phyloP scores from a whole-genome alignment of 2,888 invertebrate genomes.

The Drosophila paramelanica region DNA sequence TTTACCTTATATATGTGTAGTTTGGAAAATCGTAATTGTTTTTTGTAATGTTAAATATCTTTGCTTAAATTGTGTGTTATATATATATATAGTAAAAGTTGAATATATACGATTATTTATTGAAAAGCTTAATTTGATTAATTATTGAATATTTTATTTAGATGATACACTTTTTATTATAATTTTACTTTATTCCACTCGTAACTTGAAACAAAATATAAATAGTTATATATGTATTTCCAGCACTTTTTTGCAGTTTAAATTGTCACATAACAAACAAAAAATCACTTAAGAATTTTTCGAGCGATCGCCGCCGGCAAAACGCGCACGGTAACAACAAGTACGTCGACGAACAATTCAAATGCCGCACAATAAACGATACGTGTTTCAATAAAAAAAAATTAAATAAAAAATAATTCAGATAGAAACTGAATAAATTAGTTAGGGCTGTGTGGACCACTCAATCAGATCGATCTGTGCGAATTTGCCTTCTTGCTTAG shows the following conservation, averaged over 20 bases:
- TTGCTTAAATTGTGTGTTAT: not conserved
- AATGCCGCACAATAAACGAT: constrained; percentile 3
- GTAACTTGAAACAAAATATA: constrained; percentile 2
- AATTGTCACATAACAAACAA: constrained; percentile 64
- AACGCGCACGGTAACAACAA: constrained; percentile 36
- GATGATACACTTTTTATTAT: constrained; percentile 3
- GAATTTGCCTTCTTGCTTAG: constrained; percentile 9
- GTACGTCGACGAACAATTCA: not conserved
- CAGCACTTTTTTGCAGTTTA: constrained; percentile 25
- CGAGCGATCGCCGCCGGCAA: constrained; percentile 71
- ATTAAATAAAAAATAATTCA: not conserved
- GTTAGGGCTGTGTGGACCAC: not conserved
- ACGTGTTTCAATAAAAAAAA: not conserved
- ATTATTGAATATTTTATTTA: constrained; percentile 11
- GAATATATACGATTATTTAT: constrained; percentile 22
- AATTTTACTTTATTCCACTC: not conserved
- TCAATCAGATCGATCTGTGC: constrained; percentile 24
- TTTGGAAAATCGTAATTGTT: constrained; percentile 9
- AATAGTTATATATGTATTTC: constrained; percentile 18
- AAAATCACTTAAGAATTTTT: constrained; percentile 54
- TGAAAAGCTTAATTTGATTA: not conserved
- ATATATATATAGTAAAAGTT: constrained; percentile 3
- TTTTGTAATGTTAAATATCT: constrained; percentile 1
- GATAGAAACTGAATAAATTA: not conserved
- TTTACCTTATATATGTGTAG: constrained; percentile 39